Conservation (phyloP, 2,113 vertebrate species). For the Lagopus muta region DNA sequence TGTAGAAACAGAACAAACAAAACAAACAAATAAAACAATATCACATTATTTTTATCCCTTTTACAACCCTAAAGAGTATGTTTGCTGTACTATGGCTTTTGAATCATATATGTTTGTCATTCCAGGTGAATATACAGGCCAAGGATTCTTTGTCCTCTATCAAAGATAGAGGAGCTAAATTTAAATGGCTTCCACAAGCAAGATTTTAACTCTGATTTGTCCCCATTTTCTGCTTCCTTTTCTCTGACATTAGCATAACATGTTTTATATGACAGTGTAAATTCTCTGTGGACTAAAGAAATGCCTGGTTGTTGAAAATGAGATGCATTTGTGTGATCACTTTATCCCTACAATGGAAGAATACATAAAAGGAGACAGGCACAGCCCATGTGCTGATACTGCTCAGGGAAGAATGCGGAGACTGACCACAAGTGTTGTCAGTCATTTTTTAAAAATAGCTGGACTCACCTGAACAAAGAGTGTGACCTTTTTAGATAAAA, state of each 20-base stretch:
- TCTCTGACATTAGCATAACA: not conserved
- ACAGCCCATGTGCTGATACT: not conserved
- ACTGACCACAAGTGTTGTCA: not conserved
- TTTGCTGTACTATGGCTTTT: not conserved
- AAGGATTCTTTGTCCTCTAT: not conserved
- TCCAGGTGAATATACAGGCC: not conserved
- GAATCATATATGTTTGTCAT: not conserved
- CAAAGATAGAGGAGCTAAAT: not conserved
- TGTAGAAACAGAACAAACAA: not conserved
- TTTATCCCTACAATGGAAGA: not conserved
- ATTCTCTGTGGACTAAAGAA: not conserved
- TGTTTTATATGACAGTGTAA: accelerated
- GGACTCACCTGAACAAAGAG: not conserved
- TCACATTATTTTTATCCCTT: not conserved
- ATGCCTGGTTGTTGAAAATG: not conserved
- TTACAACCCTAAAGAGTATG: not conserved
- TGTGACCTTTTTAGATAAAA: not conserved
- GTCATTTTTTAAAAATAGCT: not conserved
- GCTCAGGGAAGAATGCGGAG: not conserved
- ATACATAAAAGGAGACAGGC: not conserved
- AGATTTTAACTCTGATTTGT: not conserved
- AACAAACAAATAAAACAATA: accelerated
- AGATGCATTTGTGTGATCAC: not conserved
- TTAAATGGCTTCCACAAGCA: not conserved
- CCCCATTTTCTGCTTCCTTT: not conserved